Conservation (phyloP, 2,113 vertebrate genomes). For the Aspidoscelis tigris region DNA sequence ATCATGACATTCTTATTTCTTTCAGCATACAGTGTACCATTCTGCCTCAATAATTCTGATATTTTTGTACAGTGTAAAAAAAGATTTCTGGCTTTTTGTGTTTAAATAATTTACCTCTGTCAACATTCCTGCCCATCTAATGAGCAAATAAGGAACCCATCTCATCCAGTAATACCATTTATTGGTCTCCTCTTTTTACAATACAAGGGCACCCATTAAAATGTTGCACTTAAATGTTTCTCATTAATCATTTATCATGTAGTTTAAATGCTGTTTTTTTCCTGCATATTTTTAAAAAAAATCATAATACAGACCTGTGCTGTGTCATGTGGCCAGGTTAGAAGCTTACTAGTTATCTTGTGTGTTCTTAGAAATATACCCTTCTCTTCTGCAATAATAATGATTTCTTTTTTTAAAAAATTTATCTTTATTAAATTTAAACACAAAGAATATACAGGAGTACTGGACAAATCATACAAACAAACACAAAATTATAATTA, state of each 20-base stretch:
- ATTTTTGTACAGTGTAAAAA: slow-evolving; percentile 8
- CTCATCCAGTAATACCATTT: background rate
- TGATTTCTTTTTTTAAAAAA: no score
- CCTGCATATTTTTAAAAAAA: background rate
- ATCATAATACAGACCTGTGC: background rate
- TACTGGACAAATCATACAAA: no score
- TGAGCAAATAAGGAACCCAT: background rate
- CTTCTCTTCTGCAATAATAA: background rate
- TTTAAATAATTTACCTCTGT: slow-evolving; percentile 2
- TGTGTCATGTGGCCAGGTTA: background rate
- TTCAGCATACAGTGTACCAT: slow-evolving; percentile 8
- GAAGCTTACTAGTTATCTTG: background rate
- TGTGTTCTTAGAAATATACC: background rate
- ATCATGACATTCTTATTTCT: background rate
- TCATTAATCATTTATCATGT: background rate
- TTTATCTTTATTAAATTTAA: no score
- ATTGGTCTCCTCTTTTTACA: background rate
- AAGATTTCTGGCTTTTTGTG: background rate
- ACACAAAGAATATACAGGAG: no score
- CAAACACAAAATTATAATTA: background rate
- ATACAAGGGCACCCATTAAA: background rate
- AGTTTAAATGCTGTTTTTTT: background rate
- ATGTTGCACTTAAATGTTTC: background rate
- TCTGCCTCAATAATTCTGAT: background rate
- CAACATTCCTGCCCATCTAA: background rate